phyloP scores from a whole-genome alignment of 1,140 invertebrate genomes.

The Rhyzopertha dominica region DNA sequence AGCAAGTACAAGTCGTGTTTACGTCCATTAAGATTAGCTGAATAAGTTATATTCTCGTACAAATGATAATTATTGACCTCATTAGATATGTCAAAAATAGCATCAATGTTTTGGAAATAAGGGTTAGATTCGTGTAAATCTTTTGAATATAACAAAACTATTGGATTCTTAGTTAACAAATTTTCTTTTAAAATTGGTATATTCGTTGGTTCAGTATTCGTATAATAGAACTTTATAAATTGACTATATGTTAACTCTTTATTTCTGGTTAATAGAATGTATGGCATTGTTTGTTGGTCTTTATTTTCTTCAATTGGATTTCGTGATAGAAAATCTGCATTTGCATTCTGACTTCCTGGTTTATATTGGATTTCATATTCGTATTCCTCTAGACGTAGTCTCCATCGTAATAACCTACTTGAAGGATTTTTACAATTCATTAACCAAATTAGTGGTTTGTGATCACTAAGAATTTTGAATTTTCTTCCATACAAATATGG shows the following conservation, averaged over 20 bases:
- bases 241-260: not conserved
- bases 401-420: slow-evolving; percentile 46
- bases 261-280: no score
- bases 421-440: slow-evolving; percentile 47
- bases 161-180: not conserved
- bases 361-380: slow-evolving; percentile 46
- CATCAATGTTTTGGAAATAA: not conserved
- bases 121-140: slow-evolving; percentile 4
- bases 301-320: no score
- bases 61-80: not conserved
- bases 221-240: slow-evolving; percentile 2
- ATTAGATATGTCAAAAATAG: slow-evolving; percentile 3
- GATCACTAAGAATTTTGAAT: slow-evolving; percentile 52
- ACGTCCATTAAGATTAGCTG: no score
- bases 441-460: slow-evolving; percentile 49
- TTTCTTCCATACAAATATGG: slow-evolving; percentile 48
- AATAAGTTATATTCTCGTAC: not conserved
- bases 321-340: slow-evolving; percentile 35
- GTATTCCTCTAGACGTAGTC: slow-evolving; percentile 46
- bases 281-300: no score
- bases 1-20: not conserved
- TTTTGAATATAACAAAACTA: slow-evolving; percentile 1
- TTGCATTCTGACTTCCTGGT: slow-evolving; percentile 37
- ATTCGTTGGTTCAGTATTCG: not conserved
- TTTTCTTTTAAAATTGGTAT: not conserved